Evolutionary conservation across 2,113 vertebrate genomes (phyloP), one percentile per base, ranked within the genome.

Genomic region (Leptosomus discolor): DNA sequence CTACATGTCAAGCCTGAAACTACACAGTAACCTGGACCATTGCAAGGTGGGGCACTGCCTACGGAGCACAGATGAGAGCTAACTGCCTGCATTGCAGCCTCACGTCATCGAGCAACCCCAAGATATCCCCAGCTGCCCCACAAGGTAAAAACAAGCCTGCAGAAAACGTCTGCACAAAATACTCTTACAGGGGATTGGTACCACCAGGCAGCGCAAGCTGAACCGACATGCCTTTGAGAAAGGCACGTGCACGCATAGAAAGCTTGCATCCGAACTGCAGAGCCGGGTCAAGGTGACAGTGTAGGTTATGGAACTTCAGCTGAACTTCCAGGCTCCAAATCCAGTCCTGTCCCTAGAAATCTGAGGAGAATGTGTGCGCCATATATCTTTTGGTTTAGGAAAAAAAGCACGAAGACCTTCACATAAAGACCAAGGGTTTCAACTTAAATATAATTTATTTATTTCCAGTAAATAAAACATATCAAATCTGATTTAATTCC

Each of bases 191-290:
- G 20, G 37, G 39, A 60, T 0, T 5, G 23, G 34, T 22, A 41
- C 1, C 26, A 12, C n/a, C 46, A 16, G 27, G 69, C 18, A 90
- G 37, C 0, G 0, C 10, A 58, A 63, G 15, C 11, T 18, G 37
- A 80, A 90, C 43, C 12, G 30, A 56, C 21, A 11, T 0, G 0
- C 22, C 53, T 85, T 27, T 24, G 22, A 73, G 36, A 85, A 91
- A 89, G 37, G 32, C 77, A 69, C 0, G 0, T 3, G 24, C 29
- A 34, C 0, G 0, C 0, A 0, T 4, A 76, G 43, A 39, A 73
- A 75, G 20, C 45, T 0, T 63, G 53, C 34, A 58, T 4, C 18
- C 30, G 51, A 85, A 83, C 67, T 43, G 41, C 27, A 71, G 41
- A 83, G 57, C 22, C 3, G 1, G 27, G 53, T 43, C 67, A 68